These are phyloP conservation scores for Harlomillsia oculata DNA, from an alignment of 1,140 invertebrate species.

Conservation along the genomic window DNA sequence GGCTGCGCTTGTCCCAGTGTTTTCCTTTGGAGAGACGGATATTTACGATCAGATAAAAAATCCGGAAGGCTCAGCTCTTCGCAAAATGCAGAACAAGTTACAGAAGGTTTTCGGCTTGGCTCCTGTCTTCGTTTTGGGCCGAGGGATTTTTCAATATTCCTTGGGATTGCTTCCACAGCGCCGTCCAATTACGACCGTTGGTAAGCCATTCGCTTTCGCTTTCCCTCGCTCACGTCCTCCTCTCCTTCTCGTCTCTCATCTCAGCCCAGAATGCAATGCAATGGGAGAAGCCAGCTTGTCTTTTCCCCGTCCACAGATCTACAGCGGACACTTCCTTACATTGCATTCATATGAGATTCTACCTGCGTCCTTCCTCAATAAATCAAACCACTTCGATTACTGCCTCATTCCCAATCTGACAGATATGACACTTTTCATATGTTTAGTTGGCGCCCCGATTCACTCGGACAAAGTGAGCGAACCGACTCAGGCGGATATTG, in stretches of 20 bases:
- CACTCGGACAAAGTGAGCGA: constrained; percentile 56
- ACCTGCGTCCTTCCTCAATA: too few species aligned
- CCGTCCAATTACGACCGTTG: constrained; percentile 66
- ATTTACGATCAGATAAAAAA: constrained; percentile 67
- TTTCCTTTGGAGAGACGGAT: constrained; percentile 87
- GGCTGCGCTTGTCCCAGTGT: constrained; percentile 69
- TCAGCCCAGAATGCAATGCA: too few species aligned
- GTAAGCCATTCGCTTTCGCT: constrained; percentile 44
- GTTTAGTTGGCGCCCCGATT: constrained; percentile 72
- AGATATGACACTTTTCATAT: constrained; percentile 39
- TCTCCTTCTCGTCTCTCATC: too few species aligned
- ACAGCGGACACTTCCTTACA: too few species aligned
- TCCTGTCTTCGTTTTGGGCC: constrained; percentile 65
- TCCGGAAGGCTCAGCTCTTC: constrained; percentile 57
- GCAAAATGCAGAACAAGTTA: constrained; percentile 58
- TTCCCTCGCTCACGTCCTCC: too few species aligned
- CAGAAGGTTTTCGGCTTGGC: constrained; percentile 63
- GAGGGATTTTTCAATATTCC: constrained; percentile 80
- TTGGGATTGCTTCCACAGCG: constrained; percentile 75
- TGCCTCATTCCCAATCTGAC: too few species aligned
- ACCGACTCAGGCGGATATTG: constrained; percentile 62
- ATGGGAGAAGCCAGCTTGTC: too few species aligned
- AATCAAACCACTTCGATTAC: too few species aligned
- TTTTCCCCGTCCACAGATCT: neutral
- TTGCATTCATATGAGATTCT: too few species aligned